Conservation (phyloP, 2,888 invertebrate genomes). For the Drosophila kokeensis region DNA sequence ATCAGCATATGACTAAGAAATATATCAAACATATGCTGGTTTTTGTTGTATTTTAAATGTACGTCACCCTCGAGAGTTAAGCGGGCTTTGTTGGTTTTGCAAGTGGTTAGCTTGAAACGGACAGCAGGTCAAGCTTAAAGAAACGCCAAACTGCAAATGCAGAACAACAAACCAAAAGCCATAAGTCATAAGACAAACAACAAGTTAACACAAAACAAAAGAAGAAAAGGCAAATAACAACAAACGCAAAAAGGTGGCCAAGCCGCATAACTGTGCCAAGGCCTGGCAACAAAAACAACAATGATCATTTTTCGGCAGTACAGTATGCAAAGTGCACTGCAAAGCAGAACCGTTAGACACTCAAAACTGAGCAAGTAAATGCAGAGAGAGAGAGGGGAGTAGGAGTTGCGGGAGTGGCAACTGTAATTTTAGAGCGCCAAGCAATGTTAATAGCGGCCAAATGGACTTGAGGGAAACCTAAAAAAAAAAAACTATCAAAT, state of each 20-base stretch:
- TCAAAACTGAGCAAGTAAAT: slow-evolving; percentile 19
- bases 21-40: background rate
- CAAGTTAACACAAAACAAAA: slow-evolving; percentile 34
- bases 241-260: slow-evolving; percentile 42
- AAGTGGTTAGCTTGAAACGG: slow-evolving; percentile 4
- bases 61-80: background rate
- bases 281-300: slow-evolving; percentile 46
- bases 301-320: slow-evolving; percentile 49
- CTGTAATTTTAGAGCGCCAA: slow-evolving; percentile 62
- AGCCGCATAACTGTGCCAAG: slow-evolving; percentile 78
- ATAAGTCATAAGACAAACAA: slow-evolving; percentile 34
- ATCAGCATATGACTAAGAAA: background rate
- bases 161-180: slow-evolving; percentile 31
- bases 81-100: background rate
- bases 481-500: slow-evolving; percentile 59
- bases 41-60: background rate
- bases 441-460: slow-evolving; percentile 69
- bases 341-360: slow-evolving; percentile 66
- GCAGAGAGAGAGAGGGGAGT: background rate
- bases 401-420: background rate
- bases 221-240: slow-evolving; percentile 31
- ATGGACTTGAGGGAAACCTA: slow-evolving; percentile 48
- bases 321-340: slow-evolving; percentile 69
- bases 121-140: slow-evolving; percentile 44
- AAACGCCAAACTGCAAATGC: slow-evolving; percentile 26